Base-by-base conservation (phyloP, 1,140 invertebrate species). In the Rhagoletis zephyria region DNA sequence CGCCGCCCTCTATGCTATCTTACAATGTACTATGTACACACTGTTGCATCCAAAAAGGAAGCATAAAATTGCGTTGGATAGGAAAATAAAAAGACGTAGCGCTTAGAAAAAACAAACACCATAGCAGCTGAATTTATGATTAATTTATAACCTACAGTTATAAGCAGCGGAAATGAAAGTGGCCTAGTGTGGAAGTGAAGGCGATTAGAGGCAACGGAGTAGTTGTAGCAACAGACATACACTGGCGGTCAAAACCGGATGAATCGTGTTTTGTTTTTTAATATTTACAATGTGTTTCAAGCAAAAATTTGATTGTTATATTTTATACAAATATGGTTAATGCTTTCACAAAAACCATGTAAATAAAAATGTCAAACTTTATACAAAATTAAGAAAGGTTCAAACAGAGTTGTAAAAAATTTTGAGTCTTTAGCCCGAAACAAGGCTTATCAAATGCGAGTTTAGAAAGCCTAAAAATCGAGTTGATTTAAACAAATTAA, bases 81-180 rank as follows among this genome's bases (percentile, higher is more conserved):
- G 86, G n/a, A 48, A 87, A 30, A 65, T 70, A 61, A 70, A 74
- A 30, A 30, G 30, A 74, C 45, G 74, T n/a, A 19, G 45, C 74
- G 74, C 74, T 81, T 81, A 81, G 74, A 56, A 81, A 74, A 48
- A 81, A 56, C 5, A 74, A 42, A 4, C 42, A n/a, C 67, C 42
- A n/a, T 42, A 14, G 16, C 74, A 60, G 74, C 64, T 56, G 87
- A 85, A 88, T 88, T 88, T 88, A 88, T 88, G 87, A 88, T 88
- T 88, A 88, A 88, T 88, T 86, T 88, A 86, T 88, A 88, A 63
- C 77, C n/a, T 63, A 85, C 77, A 51, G 85, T 64, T 87, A 65
- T 85, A 87, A 87, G 51, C 61, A 81, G 64, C 59, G 63, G 63
- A 87, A 87, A 67, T 87, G 42, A 45, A 48, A 45, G 45, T 40